Conservation (phyloP, 2,888 invertebrate species). For the Plusia festucae region DNA sequence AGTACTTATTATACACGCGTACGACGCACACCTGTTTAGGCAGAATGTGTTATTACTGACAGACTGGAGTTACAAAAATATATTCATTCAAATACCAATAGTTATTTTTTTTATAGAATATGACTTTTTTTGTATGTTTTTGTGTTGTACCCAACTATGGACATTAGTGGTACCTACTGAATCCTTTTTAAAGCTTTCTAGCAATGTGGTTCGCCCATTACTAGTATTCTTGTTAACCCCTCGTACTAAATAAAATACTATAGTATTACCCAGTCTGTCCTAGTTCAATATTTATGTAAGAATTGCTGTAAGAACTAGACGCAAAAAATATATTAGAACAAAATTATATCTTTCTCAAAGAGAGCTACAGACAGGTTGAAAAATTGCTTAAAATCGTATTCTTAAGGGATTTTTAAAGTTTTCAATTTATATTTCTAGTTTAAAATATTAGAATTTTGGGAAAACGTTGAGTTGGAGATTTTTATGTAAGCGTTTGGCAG, state of each 20-base stretch:
- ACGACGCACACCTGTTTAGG: slow-evolving; percentile 68
- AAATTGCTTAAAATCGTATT: slow-evolving; percentile 43
- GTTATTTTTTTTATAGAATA: no score
- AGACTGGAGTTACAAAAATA: slow-evolving; percentile 26
- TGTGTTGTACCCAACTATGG: no score
- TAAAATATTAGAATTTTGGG: slow-evolving; percentile 24
- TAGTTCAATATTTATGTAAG: slow-evolving; percentile 29
- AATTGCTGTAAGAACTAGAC: slow-evolving; percentile 43
- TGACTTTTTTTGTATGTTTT: no score
- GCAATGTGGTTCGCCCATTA: no score
- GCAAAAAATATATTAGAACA: slow-evolving; percentile 29
- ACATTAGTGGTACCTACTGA: no score
- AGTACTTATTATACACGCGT: slow-evolving; percentile 64
- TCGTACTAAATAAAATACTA: no score
- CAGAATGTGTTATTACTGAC: slow-evolving; percentile 48
- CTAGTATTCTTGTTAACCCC: no score
- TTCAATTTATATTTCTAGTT: slow-evolving; percentile 35
- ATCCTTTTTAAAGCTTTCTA: no score
- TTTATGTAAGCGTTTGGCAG: slow-evolving; percentile 14
- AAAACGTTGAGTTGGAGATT: slow-evolving; percentile 23
- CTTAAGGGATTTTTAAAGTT: slow-evolving; percentile 41
- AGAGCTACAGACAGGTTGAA: slow-evolving; percentile 49
- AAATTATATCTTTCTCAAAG: slow-evolving; percentile 57
- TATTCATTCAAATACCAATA: no score
- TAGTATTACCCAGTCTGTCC: slow-evolving; percentile 54